Evolutionary conservation across 2,113 vertebrate species (phyloP), one percentile per base, ranked within the genome.

Genomic region (Columba janthina): DNA sequence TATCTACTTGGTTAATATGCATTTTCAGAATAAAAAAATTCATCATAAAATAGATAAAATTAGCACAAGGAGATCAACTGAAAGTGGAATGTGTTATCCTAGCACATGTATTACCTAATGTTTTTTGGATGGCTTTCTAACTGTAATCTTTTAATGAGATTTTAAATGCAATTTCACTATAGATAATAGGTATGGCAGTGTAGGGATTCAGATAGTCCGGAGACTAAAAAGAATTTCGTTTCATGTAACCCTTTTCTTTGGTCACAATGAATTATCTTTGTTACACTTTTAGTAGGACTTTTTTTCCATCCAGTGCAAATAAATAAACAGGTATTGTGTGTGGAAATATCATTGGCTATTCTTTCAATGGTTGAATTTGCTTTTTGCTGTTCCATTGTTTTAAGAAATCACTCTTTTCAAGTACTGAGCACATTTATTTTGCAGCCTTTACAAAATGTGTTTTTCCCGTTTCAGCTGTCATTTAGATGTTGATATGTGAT

Each of bases 401-500:
- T 24, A 74, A 61, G 40, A 71, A 80, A 74, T 26, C 7, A 2
- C 6, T 65, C 2, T 44, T 50, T 44, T 42, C 11, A 78, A 73
- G 21, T 76, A 56, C 29, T 58, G 40, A 67, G 18, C 15, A 28
- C 11, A 6, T 79, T 44, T 73, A 18, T 88, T 42, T 50, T 71
- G 28, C 7, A 4, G 4, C 10, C 54, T 92, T 95, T 46, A 81
- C 26, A 18, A 25, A n/a, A 32, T 25, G 4, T 15, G 26, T 38
- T 46, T 38, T 58, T 22, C 36, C 11, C 48, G 15, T 91, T 94
- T 64, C 95, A 98, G 96, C 65, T 97, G 48, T 91, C 51, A n/a
- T 71, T 94, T 90, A 89, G 66, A 61, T 90, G 93, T 90, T 96
- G 94, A 93, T 94, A 96, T 90, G 90, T 91, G 81, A 96, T 97